These are phyloP conservation scores for Blera fallax DNA, from an alignment of 2,888 invertebrate genomes.

Conservation along the genomic window DNA sequence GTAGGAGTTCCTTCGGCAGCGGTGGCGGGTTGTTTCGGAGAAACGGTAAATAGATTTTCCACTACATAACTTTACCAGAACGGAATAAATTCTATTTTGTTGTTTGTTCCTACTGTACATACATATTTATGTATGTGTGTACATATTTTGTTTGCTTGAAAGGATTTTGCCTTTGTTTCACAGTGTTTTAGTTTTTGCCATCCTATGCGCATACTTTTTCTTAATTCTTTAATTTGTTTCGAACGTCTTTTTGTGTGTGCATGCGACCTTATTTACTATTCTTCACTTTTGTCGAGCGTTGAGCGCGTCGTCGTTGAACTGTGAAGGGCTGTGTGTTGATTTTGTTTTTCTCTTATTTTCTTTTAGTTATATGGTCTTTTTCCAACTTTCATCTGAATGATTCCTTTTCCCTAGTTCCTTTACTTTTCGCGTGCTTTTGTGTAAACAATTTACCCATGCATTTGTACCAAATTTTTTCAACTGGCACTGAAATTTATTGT, in stretches of 20 bases:
- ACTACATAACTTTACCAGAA: conserved; percentile 59
- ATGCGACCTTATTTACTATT: neutral
- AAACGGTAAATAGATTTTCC: conserved; percentile 79
- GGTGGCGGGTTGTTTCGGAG: conserved; percentile 76
- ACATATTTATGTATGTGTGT: too few species aligned
- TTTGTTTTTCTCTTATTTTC: neutral
- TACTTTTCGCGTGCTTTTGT: neutral
- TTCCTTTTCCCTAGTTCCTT: neutral
- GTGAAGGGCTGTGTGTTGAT: neutral
- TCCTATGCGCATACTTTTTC: conserved; percentile 6
- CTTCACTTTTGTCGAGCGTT: conserved; percentile 19
- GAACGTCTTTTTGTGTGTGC: neutral
- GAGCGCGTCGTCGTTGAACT: conserved; percentile 10
- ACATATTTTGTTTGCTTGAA: conserved; percentile 37
- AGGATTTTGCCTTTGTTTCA: conserved; percentile 40
- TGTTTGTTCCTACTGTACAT: conserved; percentile 35
- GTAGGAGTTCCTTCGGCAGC: conserved; percentile 55
- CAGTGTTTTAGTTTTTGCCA: conserved; percentile 25
- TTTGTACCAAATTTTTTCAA: too few species aligned
- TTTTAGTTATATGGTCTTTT: neutral
- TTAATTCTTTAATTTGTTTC: conserved; percentile 42
- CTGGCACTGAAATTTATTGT: neutral
- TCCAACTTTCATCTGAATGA: neutral
- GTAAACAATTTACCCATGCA: too few species aligned
- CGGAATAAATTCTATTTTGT: conserved; percentile 56